Conservation (phyloP, 2,888 invertebrate genomes). For the Seira ritae region DNA sequence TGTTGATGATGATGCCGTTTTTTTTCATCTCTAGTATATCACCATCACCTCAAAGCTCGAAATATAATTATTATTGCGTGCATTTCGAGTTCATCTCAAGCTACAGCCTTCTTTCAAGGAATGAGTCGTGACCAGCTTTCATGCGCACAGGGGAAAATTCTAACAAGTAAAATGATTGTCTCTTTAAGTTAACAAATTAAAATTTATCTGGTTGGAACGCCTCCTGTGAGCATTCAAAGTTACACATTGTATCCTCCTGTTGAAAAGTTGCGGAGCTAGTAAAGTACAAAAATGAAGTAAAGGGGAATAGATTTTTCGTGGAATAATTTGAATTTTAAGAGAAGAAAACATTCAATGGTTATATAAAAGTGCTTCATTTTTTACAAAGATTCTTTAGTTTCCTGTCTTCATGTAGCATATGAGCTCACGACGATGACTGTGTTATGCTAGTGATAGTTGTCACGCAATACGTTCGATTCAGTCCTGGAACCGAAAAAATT, state of each 20-base stretch:
- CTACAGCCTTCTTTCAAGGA: conserved; percentile 58
- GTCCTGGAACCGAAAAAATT: too few species aligned
- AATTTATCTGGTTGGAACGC: conserved; percentile 73
- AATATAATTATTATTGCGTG: conserved; percentile 64
- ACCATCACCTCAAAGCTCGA: conserved; percentile 2
- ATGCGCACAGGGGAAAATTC: conserved; percentile 64
- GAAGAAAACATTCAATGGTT: not conserved
- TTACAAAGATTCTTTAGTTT: not conserved
- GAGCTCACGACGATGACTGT: too few species aligned
- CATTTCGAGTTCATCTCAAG: conserved; percentile 55
- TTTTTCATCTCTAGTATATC: conserved; percentile 38
- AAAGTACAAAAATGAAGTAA: too few species aligned
- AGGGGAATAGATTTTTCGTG: conserved; percentile 38
- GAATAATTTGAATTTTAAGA: too few species aligned
- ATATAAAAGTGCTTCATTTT: not conserved
- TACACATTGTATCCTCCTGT: conserved; percentile 46
- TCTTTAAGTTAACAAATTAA: conserved; percentile 74
- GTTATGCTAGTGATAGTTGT: too few species aligned
- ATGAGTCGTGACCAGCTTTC: conserved; percentile 73
- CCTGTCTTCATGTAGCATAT: not conserved
- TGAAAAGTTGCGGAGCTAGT: conserved; percentile 55
- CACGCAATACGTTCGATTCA: too few species aligned
- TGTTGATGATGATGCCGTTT: conserved; percentile 7
- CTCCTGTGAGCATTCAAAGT: conserved; percentile 62
- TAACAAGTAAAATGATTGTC: conserved; percentile 73